A percentile compares a stretch with the other conserved stretches of the same genome.
phyloP scores from a whole-genome alignment of 2,888 invertebrate genomes.

The Automeris io region DNA sequence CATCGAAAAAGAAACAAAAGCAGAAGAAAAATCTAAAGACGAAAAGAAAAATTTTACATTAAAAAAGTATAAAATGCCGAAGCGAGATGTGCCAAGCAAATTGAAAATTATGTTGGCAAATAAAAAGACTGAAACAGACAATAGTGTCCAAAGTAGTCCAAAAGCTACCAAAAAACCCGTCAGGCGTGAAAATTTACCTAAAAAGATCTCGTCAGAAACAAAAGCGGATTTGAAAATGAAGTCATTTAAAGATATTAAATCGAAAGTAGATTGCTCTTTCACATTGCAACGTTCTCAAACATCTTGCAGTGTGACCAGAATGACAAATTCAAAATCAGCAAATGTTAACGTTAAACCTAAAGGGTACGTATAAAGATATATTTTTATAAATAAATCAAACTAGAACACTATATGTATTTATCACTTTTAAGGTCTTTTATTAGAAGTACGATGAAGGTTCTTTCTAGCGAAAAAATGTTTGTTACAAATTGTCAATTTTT shows the following conservation, averaged over 20 bases:
- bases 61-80: constrained; percentile 87
- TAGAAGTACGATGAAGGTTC: no score
- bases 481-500: no score
- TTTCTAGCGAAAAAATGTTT: no score
- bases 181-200: constrained; percentile 81
- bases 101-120: constrained; percentile 83
- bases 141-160: constrained; percentile 76
- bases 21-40: constrained; percentile 62
- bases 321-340: constrained; percentile 63
- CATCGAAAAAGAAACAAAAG: constrained; percentile 54
- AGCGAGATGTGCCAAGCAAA: constrained; percentile 85
- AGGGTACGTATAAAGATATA: constrained; percentile 38
- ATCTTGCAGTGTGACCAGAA: constrained; percentile 65
- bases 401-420: no score
- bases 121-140: constrained; percentile 68
- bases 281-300: constrained; percentile 70
- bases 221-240: constrained; percentile 83
- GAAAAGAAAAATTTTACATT: constrained; percentile 73
- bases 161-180: constrained; percentile 79
- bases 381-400: no score
- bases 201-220: constrained; percentile 81
- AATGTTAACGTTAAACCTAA: constrained; percentile 65
- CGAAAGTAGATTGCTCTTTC: constrained; percentile 82
- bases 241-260: constrained; percentile 91
- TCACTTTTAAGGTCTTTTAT: no score